Conservation (phyloP, 2,888 invertebrate species). For the Theretra japonica region DNA sequence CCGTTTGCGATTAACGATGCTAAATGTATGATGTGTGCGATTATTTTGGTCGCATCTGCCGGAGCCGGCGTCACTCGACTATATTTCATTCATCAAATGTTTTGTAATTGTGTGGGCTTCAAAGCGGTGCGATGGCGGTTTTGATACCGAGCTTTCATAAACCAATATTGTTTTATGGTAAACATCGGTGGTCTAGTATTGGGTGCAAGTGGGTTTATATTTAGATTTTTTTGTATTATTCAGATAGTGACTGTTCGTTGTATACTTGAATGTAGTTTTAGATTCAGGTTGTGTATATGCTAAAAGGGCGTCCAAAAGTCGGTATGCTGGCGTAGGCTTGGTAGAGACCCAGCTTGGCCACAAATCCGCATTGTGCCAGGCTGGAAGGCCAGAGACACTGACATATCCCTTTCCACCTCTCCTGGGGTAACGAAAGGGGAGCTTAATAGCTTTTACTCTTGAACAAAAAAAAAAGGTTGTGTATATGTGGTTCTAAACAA, state of each 20-base stretch:
- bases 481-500: too few species aligned
- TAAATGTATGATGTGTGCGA: not conserved
- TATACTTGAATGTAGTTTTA: not conserved
- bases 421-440: too few species aligned
- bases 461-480: too few species aligned
- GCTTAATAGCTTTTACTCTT: too few species aligned
- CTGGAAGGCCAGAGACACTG: too few species aligned
- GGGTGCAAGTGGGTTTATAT: not conserved
- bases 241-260: not conserved
- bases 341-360: too few species aligned
- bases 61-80: not conserved
- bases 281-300: not conserved
- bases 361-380: too few species aligned
- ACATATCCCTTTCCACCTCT: too few species aligned
- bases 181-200: not conserved
- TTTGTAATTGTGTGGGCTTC: not conserved
- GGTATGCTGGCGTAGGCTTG: too few species aligned
- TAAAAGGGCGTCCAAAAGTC: too few species aligned
- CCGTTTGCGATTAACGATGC: not conserved
- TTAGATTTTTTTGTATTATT: not conserved
- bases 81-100: slow-evolving; percentile 13
- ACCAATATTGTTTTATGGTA: not conserved
- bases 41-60: not conserved
- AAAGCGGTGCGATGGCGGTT: not conserved
- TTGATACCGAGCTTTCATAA: not conserved